A percentile compares a stretch with the other conserved stretches of the same genome.
These are phyloP conservation scores for Rhogogaster chlorosoma DNA, from an alignment of 2,888 invertebrate genomes.

Conservation along the genomic window DNA sequence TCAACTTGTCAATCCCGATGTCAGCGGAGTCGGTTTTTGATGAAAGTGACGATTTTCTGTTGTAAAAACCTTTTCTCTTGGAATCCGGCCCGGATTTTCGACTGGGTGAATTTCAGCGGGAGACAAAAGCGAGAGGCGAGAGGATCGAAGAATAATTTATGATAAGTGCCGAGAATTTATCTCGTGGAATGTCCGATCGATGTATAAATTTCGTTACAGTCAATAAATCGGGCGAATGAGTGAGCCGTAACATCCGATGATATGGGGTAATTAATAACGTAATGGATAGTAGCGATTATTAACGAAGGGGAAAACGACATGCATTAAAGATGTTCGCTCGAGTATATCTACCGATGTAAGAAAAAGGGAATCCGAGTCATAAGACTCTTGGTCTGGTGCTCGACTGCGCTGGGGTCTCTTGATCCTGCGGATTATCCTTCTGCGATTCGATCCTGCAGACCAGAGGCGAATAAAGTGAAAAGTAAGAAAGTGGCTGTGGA, in stretches of 20 bases:
- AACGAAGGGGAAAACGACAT: background rate
- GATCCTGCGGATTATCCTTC: conserved; percentile 48
- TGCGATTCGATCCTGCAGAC: conserved; percentile 18
- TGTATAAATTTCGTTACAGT: background rate
- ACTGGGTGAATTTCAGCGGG: background rate
- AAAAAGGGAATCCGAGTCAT: background rate
- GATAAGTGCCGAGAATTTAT: background rate
- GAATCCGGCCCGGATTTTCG: background rate
- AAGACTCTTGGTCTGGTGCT: background rate
- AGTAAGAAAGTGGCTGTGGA: conserved; percentile 12
- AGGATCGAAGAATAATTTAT: background rate
- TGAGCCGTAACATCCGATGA: background rate
- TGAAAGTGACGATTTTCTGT: too few relatives aligned
- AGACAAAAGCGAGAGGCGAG: background rate
- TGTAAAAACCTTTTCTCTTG: background rate
- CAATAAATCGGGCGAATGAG: background rate
- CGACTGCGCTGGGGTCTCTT: background rate
- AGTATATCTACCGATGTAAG: background rate
- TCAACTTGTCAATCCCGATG: too few relatives aligned
- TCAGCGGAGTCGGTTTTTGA: too few relatives aligned
- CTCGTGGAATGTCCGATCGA: background rate
- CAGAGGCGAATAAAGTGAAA: conserved; percentile 35
- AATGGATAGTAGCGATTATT: background rate
- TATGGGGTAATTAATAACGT: background rate
- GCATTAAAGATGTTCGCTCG: conserved; percentile 18